Percentiles rank a stretch among this genome's conserved stretches.
phyloP scores from a whole-genome alignment of 2,888 invertebrate species.

The Rambutsinella grinnellia region DNA sequence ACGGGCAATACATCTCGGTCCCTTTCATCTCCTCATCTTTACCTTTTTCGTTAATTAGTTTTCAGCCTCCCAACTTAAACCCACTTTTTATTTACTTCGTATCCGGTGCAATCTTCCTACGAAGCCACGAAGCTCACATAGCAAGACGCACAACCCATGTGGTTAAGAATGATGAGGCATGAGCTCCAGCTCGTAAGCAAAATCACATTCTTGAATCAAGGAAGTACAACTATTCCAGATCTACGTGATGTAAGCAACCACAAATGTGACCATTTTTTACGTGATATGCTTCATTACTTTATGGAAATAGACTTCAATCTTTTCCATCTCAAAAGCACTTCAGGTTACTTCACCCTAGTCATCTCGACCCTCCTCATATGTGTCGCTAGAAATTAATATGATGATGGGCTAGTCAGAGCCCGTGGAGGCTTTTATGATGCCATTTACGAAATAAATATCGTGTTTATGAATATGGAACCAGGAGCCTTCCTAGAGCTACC shows the following conservation, averaged over 20 bases:
- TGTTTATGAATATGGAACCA: too few relatives aligned
- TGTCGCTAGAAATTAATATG: constrained; percentile 12
- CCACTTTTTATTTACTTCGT: constrained; percentile 26
- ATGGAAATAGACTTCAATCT: constrained; percentile 39
- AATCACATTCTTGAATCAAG: background rate
- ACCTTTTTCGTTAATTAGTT: constrained; percentile 29
- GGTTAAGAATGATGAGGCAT: background rate
- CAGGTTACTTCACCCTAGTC: constrained; percentile 12
- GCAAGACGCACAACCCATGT: background rate
- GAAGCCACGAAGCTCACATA: background rate
- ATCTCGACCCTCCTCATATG: background rate
- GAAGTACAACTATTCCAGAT: background rate
- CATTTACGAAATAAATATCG: too few relatives aligned
- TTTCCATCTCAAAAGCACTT: too few relatives aligned
- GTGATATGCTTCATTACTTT: constrained; percentile 51
- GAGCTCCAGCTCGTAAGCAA: background rate
- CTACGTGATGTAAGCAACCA: background rate
- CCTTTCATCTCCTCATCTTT: too few relatives aligned
- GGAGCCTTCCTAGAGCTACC: too few relatives aligned
- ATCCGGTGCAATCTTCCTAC: constrained; percentile 13
- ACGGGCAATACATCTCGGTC: too few relatives aligned
- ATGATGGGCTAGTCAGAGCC: constrained; percentile 6
- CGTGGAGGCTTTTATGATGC: background rate
- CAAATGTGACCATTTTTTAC: constrained; percentile 25
- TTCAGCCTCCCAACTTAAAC: constrained; percentile 21